phyloP scores from a whole-genome alignment of 35 echinoderm and acorn worm species.

The Strongylocentrotus purpuratus region DNA sequence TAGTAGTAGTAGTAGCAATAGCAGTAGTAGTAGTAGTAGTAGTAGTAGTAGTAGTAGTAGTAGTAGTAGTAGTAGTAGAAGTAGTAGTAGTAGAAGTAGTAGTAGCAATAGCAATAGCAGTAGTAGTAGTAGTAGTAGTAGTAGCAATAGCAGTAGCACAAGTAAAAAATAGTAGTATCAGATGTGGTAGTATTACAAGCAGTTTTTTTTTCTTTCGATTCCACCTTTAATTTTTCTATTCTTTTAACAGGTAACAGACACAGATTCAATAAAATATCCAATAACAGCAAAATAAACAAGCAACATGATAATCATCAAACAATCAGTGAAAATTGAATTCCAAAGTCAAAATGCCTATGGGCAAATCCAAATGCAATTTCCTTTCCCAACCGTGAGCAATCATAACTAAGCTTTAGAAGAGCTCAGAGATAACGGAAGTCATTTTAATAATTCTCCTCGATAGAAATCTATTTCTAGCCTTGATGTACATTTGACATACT shows the following conservation, averaged over 20 bases:
- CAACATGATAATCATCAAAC: background rate
- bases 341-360: background rate
- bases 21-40: background rate
- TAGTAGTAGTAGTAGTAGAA: constrained; percentile 25
- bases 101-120: background rate
- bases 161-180: background rate
- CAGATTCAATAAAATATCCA: background rate
- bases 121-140: background rate
- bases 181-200: background rate
- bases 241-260: background rate
- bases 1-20: background rate
- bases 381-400: background rate
- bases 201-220: too few species aligned
- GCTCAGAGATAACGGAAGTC: background rate
- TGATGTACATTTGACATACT: background rate
- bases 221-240: background rate
- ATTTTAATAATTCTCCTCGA: background rate
- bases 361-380: background rate
- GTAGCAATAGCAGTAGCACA: background rate
- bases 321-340: background rate
- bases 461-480: background rate
- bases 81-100: background rate
- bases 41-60: background rate
- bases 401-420: background rate
- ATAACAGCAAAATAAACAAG: background rate